Conservation (phyloP, 2,888 invertebrate species). For the Drosophila quasianomalipes region DNA sequence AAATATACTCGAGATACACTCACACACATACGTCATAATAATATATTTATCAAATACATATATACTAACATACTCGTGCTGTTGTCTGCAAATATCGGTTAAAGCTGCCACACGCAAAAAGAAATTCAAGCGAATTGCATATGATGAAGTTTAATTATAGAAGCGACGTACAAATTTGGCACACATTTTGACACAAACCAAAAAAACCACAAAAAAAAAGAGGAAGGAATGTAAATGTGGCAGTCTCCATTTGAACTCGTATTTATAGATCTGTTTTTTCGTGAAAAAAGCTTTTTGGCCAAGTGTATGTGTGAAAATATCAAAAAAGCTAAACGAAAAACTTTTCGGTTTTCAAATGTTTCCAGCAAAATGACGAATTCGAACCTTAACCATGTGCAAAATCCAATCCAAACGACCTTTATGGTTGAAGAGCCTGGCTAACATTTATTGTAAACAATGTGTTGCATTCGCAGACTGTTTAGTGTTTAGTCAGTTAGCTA, state of each 20-base stretch:
- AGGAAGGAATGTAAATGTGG: slow-evolving; percentile 40
- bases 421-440: slow-evolving; percentile 4
- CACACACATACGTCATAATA: slow-evolving; percentile 17
- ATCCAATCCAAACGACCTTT: slow-evolving; percentile 12
- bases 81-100: slow-evolving; percentile 64
- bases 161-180: slow-evolving; percentile 64
- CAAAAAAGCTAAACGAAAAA: slow-evolving; percentile 2
- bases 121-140: slow-evolving; percentile 45
- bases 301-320: slow-evolving; percentile 15
- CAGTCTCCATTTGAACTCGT: slow-evolving; percentile 64
- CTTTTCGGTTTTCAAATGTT: slow-evolving; percentile 5
- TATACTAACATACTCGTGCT: slow-evolving; percentile 32
- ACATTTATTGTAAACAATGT: slow-evolving; percentile 48
- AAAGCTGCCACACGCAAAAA: slow-evolving; percentile 28
- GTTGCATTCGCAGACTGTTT: slow-evolving; percentile 15
- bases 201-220: not conserved
- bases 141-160: slow-evolving; percentile 72
- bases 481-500: slow-evolving; percentile 55
- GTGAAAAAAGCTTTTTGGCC: slow-evolving; percentile 40
- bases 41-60: slow-evolving; percentile 4
- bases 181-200: slow-evolving; percentile 57
- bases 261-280: slow-evolving; percentile 68
- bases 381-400: not conserved
- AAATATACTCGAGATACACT: slow-evolving; percentile 50
- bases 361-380: not conserved